Evolutionary conservation across 2,888 invertebrate species (phyloP).

Genomic region (Taphrorychus bicolor): DNA sequence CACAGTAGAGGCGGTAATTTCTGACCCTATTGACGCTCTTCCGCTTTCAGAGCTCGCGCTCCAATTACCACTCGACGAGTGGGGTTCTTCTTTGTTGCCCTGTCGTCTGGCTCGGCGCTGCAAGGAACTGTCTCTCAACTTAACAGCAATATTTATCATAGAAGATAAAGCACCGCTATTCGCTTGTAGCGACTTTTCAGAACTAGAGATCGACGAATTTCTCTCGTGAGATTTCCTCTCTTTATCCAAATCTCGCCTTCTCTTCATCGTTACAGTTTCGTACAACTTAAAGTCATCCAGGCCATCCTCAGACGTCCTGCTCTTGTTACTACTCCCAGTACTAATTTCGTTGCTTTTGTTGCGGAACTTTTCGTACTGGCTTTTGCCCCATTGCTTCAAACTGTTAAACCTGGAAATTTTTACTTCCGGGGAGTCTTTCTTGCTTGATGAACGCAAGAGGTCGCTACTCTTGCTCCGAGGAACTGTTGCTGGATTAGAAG

Average conservation of each 20-base stretch:
- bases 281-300: conserved; percentile 69
- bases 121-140: conserved; percentile 77
- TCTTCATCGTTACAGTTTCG: conserved; percentile 71
- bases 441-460: conserved; percentile 63
- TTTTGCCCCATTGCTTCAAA: conserved; percentile 85
- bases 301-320: conserved; percentile 52
- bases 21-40: conserved; percentile 83
- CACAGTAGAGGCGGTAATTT: conserved; percentile 76
- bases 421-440: conserved; percentile 64
- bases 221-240: conserved; percentile 77
- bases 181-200: conserved; percentile 69
- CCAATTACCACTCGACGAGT: conserved; percentile 95
- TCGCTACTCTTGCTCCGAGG: conserved; percentile 79
- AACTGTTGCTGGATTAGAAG: conserved; percentile 56
- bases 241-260: conserved; percentile 65
- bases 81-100: conserved; percentile 78
- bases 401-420: conserved; percentile 79
- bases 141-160: conserved; percentile 70
- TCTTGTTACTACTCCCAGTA: conserved; percentile 43
- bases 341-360: conserved; percentile 68
- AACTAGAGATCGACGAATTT: conserved; percentile 76
- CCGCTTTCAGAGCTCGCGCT: conserved; percentile 92
- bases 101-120: conserved; percentile 74
- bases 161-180: conserved; percentile 61
- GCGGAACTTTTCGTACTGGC: conserved; percentile 77